These are phyloP conservation scores for Solea solea DNA, from an alignment of 2,113 vertebrate genomes.

Conservation along the genomic window DNA sequence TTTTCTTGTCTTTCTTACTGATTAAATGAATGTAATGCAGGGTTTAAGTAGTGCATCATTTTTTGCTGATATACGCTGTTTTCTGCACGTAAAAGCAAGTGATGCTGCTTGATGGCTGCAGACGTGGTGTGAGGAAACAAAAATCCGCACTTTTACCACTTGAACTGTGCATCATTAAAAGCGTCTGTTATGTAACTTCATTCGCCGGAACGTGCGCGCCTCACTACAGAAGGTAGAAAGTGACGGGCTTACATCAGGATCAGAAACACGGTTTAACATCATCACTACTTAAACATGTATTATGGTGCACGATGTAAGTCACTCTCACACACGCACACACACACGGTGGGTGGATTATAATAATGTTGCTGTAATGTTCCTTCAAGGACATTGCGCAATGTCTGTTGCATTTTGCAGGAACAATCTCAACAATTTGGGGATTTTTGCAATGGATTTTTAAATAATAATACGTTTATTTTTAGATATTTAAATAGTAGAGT, in stretches of 20 bases:
- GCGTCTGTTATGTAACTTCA: slow-evolving; percentile 61
- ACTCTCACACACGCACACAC: neutral
- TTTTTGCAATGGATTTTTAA: too few species aligned
- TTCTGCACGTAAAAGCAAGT: neutral
- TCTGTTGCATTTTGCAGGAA: too few species aligned
- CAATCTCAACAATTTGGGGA: too few species aligned
- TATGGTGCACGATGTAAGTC: neutral
- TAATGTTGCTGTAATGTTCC: too few species aligned
- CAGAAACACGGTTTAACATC: slow-evolving; percentile 11
- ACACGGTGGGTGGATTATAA: neutral
- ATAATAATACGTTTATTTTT: too few species aligned
- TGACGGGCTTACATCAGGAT: slow-evolving; percentile 21
- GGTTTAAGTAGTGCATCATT: too few species aligned
- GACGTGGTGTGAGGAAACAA: slow-evolving; percentile 25
- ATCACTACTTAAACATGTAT: slow-evolving; percentile 13
- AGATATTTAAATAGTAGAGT: too few species aligned
- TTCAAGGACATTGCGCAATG: too few species aligned
- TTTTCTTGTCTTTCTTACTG: neutral
- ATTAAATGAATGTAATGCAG: slow-evolving; percentile 8
- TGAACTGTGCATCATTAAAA: slow-evolving; percentile 59
- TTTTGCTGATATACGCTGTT: too few species aligned
- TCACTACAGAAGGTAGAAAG: slow-evolving; percentile 7
- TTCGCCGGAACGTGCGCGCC: slow-evolving; percentile 30
- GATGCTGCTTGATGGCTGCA: slow-evolving; percentile 12
- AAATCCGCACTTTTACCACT: slow-evolving; percentile 66